phyloP scores from a whole-genome alignment of 2,797 vertebrate genomes.

The Aphelocoma californica region DNA sequence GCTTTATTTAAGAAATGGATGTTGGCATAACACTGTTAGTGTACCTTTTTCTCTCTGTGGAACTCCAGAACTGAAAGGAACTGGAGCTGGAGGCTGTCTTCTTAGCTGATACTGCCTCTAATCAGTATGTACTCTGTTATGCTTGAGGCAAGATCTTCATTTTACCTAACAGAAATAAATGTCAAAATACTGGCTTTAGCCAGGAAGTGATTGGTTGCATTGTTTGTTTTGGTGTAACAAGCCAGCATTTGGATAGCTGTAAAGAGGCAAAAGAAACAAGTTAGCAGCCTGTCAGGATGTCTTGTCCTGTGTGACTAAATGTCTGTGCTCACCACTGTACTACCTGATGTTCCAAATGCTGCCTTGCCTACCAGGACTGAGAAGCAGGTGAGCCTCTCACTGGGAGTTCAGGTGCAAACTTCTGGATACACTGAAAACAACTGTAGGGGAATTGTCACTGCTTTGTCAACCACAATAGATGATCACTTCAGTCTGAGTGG shows the following conservation, averaged over 20 bases:
- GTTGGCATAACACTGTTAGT: not conserved
- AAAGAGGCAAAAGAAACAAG: not conserved
- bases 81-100: not conserved
- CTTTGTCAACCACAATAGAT: not conserved
- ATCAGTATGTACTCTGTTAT: not conserved
- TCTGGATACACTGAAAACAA: not conserved
- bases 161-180: not conserved
- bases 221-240: not conserved
- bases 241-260: not conserved
- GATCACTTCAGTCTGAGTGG: not conserved
- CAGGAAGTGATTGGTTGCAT: not conserved
- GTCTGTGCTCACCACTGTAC: accelerated
- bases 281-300: not conserved
- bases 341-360: not conserved
- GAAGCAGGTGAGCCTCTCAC: not conserved
- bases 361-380: not conserved
- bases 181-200: not conserved
- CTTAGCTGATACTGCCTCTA: not conserved
- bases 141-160: not conserved
- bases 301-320: not conserved
- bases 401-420: not conserved
- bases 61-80: not conserved
- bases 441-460: not conserved
- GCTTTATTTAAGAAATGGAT: not conserved
- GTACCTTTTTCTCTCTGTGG: not conserved